Evolutionary conservation across 2,888 invertebrate species (phyloP).

Genomic region (Heliconius charithonia): DNA sequence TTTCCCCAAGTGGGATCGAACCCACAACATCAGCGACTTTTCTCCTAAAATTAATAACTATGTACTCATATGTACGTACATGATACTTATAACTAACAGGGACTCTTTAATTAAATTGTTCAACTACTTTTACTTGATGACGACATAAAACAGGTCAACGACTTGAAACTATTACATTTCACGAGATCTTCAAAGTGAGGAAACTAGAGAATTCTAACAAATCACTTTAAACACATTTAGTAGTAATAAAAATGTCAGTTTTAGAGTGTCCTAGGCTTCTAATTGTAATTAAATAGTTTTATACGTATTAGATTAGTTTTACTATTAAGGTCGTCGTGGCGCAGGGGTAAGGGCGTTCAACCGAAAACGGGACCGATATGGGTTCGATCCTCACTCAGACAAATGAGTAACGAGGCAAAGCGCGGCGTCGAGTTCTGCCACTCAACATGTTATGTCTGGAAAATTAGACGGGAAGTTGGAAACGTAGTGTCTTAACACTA

Average conservation of each 20-base stretch:
- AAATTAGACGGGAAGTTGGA: too few species aligned
- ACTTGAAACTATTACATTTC: conserved; percentile 13
- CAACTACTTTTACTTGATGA: neutral
- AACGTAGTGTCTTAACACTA: too few species aligned
- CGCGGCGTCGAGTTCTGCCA: too few species aligned
- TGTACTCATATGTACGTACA: too few species aligned
- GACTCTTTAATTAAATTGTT: conserved; percentile 9
- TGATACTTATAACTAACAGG: neutral
- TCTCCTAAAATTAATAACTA: too few species aligned
- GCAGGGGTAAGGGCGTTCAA: too few species aligned
- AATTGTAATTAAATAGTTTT: conserved; percentile 10
- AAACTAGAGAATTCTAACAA: neutral
- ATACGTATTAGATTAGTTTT: neutral
- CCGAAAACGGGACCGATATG: too few species aligned
- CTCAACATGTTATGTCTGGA: too few species aligned
- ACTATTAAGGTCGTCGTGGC: neutral
- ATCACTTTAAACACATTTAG: conserved; percentile 20
- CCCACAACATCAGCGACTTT: too few species aligned
- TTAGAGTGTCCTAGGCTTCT: neutral
- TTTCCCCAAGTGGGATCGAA: too few species aligned
- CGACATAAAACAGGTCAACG: conserved; percentile 3
- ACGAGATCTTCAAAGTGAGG: neutral
- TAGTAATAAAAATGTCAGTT: conserved; percentile 12
- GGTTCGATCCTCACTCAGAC: too few species aligned
- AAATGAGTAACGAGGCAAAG: too few species aligned